phyloP scores from a whole-genome alignment of 2,797 vertebrate genomes.

The Agapornis canus region DNA sequence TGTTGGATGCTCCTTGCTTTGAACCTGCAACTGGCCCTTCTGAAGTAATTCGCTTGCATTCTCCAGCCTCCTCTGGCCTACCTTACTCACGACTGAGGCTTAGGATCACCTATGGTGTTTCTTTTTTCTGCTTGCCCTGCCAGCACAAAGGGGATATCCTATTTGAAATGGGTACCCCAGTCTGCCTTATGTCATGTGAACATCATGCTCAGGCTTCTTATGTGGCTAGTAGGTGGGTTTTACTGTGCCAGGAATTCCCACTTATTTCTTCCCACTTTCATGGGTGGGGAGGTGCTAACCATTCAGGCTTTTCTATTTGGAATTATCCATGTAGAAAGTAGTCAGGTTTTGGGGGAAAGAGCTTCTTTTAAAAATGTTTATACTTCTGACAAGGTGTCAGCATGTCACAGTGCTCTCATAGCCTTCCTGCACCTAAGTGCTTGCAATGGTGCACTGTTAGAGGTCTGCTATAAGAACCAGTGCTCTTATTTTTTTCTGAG shows the following conservation, averaged over 20 bases:
- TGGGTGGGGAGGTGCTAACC: fast-evolving
- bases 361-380: neutral
- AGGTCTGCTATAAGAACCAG: neutral
- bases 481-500: neutral
- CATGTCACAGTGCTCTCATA: neutral
- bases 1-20: neutral
- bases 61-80: neutral
- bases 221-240: neutral
- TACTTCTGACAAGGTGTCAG: neutral
- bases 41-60: neutral
- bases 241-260: neutral
- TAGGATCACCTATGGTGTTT: neutral
- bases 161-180: neutral
- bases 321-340: neutral
- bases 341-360: neutral
- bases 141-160: neutral
- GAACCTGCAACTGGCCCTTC: neutral
- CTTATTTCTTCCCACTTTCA: neutral
- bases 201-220: neutral
- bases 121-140: neutral
- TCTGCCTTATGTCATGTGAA: fast-evolving
- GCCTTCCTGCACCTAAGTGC: neutral
- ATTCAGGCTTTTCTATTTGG: neutral
- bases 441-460: neutral
- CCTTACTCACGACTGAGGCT: neutral